Evolutionary conservation across 1,140 invertebrate species (phyloP).

Genomic region (Caenorhabditis tropicalis): DNA sequence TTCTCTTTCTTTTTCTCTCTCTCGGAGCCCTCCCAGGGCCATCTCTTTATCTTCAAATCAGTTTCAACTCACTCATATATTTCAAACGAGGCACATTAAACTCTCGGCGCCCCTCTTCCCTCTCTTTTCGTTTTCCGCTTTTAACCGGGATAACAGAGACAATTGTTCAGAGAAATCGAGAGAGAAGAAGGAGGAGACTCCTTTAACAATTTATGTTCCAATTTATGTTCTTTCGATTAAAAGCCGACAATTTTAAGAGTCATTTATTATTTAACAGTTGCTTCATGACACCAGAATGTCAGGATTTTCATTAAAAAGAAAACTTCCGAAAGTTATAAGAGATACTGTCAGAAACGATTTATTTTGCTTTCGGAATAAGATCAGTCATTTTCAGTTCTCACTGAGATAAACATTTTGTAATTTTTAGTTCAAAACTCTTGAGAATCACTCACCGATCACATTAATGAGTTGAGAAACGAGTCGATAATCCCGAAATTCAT

Average conservation of each 20-base stretch:
- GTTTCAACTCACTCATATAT: slow-evolving; percentile 31
- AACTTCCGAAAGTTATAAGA: too few species aligned
- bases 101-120: slow-evolving; percentile 22
- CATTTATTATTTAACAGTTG: slow-evolving; percentile 29
- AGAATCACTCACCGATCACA: slow-evolving; percentile 7
- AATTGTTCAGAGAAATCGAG: slow-evolving; percentile 10
- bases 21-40: slow-evolving; percentile 1
- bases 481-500: slow-evolving; percentile 28
- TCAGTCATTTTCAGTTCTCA: too few species aligned
- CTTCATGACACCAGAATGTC: neutral
- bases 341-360: too few species aligned
- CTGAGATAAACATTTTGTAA: too few species aligned
- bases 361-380: too few species aligned
- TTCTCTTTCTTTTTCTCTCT: neutral
- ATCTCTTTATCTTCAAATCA: slow-evolving; percentile 39
- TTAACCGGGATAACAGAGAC: neutral
- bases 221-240: neutral
- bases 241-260: neutral
- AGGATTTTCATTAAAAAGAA: too few species aligned
- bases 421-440: too few species aligned
- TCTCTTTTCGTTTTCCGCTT: neutral
- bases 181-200: neutral
- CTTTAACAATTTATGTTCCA: neutral
- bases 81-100: slow-evolving; percentile 16
- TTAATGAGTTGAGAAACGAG: slow-evolving; percentile 31